These are phyloP conservation scores for Drosophila paranaensis DNA, from an alignment of 2,888 invertebrate species.

Conservation along the genomic window DNA sequence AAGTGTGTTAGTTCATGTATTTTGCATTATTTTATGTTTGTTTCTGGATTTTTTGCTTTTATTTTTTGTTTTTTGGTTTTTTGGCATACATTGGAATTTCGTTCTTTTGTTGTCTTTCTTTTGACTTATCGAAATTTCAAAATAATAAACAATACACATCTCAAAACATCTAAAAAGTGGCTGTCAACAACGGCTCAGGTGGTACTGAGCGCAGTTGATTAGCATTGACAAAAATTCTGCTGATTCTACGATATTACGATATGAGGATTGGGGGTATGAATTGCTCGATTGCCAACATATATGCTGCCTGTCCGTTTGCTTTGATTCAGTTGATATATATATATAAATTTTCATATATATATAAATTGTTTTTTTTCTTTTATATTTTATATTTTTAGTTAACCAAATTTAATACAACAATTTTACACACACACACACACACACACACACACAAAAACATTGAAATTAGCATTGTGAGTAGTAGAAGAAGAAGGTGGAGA, in stretches of 20 bases:
- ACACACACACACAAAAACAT: conserved; percentile 72
- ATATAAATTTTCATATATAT: conserved; percentile 13
- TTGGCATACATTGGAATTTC: conserved; percentile 47
- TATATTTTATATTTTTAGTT: conserved; percentile 35
- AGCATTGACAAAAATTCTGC: conserved; percentile 24
- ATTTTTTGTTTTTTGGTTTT: conserved; percentile 26
- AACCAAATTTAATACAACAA: conserved; percentile 83
- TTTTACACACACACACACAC: conserved; percentile 53
- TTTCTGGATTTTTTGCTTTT: conserved; percentile 22
- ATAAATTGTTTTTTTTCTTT: conserved; percentile 1
- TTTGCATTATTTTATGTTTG: conserved; percentile 10
- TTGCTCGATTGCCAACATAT: conserved; percentile 86
- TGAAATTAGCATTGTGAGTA: conserved; percentile 71
- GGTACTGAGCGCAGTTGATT: conserved; percentile 8
- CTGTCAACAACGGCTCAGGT: conserved; percentile 28
- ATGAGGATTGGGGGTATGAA: conserved; percentile 56
- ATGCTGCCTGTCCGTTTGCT: conserved; percentile 85
- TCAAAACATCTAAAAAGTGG: conserved; percentile 39
- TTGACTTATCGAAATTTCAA: conserved; percentile 75
- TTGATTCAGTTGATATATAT: conserved; percentile 46
- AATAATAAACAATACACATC: conserved; percentile 56
- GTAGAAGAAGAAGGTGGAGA: conserved; percentile 19
- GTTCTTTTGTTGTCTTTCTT: conserved; percentile 35
- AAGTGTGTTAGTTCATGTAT: conserved; percentile 22
- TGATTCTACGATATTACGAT: conserved; percentile 57